Conservation (phyloP, 2,113 vertebrate species). For the Gasterosteus aculeatus region DNA sequence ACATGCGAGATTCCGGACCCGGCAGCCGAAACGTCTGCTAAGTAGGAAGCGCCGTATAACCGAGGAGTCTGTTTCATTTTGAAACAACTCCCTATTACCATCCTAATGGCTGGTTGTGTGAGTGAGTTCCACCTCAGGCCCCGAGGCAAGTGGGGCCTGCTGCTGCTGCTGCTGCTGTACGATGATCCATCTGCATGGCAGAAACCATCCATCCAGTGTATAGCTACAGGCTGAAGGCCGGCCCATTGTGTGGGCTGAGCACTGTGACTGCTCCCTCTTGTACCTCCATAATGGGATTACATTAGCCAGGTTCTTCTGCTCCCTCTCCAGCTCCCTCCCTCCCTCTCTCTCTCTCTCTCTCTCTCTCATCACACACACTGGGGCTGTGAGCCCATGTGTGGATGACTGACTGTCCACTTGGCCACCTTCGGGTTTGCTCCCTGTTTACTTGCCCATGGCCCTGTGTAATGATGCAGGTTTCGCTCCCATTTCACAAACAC, state of each 20-base stretch:
- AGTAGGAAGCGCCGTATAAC: slow-evolving; percentile 42
- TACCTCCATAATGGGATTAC: slow-evolving; percentile 82
- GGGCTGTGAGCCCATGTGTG: slow-evolving; percentile 37
- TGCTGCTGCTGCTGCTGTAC: slow-evolving; percentile 60
- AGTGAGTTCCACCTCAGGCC: slow-evolving; percentile 69
- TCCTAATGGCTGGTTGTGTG: slow-evolving; percentile 61
- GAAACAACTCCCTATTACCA: slow-evolving; percentile 73
- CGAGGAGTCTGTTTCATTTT: slow-evolving; percentile 57
- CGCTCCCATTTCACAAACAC: slow-evolving; percentile 36
- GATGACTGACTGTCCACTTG: slow-evolving; percentile 60
- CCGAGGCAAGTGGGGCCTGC: slow-evolving; percentile 45
- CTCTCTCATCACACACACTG: not conserved
- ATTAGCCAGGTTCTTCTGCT: slow-evolving; percentile 78
- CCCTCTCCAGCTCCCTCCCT: slow-evolving; percentile 46
- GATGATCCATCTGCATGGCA: slow-evolving; percentile 79
- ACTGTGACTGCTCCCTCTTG: slow-evolving; percentile 82
- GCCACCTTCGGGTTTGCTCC: slow-evolving; percentile 43
- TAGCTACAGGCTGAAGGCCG: slow-evolving; percentile 76
- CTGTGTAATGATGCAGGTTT: slow-evolving; percentile 57
- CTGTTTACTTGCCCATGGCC: slow-evolving; percentile 49
- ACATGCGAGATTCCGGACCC: slow-evolving; percentile 13
- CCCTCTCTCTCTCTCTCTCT: not conserved
- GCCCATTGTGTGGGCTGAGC: slow-evolving; percentile 80
- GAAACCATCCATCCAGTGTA: slow-evolving; percentile 74
- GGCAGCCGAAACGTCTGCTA: slow-evolving; percentile 24